Conservation (phyloP, 2,888 invertebrate species). For the Dolichopus griseipennis region DNA sequence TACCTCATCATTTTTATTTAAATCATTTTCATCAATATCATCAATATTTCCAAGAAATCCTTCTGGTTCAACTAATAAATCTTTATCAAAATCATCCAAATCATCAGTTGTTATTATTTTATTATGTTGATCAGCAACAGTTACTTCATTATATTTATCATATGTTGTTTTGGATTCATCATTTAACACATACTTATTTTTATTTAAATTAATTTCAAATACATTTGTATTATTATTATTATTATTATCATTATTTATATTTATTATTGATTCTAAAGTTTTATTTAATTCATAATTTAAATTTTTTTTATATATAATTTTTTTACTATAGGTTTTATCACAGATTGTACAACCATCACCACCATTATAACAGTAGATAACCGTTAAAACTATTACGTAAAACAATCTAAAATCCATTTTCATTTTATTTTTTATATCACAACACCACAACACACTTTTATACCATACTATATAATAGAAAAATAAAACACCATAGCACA, state of each 20-base stretch:
- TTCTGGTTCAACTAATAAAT: neutral
- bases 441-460: neutral
- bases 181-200: too few relatives aligned
- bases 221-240: neutral
- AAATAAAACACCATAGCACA: too few relatives aligned
- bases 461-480: neutral
- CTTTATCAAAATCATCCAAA: neutral
- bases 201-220: neutral
- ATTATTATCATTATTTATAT: too few relatives aligned
- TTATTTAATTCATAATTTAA: neutral
- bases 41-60: neutral
- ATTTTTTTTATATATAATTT: neutral
- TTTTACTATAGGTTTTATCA: neutral
- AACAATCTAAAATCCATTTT: slow-evolving; percentile 1
- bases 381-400: slow-evolving; percentile 1
- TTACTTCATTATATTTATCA: neutral
- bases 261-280: too few relatives aligned
- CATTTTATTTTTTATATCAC: neutral
- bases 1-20: neutral
- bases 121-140: neutral
- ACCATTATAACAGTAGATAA: neutral
- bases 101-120: neutral
- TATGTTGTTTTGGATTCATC: too few relatives aligned
- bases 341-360: neutral
- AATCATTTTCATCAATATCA: neutral